Base-by-base conservation (phyloP, 2,113 vertebrate genomes). In the Gavialis gangeticus region DNA sequence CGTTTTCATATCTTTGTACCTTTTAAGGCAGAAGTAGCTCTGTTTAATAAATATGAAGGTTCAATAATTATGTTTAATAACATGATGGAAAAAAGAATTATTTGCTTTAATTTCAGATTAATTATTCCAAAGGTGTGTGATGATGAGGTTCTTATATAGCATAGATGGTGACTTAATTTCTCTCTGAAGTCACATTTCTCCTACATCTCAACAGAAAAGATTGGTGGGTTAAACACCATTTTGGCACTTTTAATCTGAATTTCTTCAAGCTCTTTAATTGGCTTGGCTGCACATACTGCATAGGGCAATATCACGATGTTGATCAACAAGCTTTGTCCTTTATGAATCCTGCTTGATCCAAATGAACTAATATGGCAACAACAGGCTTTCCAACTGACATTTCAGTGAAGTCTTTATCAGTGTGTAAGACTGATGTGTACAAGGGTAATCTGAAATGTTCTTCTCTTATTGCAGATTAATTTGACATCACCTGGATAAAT, bases 231-330 rank as follows among this genome's bases (percentile, higher is more conserved):
- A 92, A 92, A 86, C 78, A 78, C 91, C 88, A 92, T 2, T 0
- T 73, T 94, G 87, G 84, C 59, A 87, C 90, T 94, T 91, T 93
- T 82, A 85, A 89, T 94, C 76, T 73, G 95, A 88, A 90, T 94
- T 83, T 84, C 86, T 81, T 91, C 64, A 90, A 90, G 84, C 91
- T 94, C 84, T 95, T 95, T 96, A 97, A 91, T 96, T 95, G 85
- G 62, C 21, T 93, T 94, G 85, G 85, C 88, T 92, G 89, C 86
- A 83, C 46, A 75, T 91, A 73, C 81, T 84, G 19, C 0, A 1
- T 76, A 89, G 79, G 95, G 62, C 56, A 93, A 64, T 95, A 95
- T 93, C 85, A 87, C 96, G 96, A 82, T 0, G 2, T 56, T 84
- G 62, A 88, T 88, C 83, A 82, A 66, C 79, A 96, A 91, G 75